Percentiles rank a stretch among this genome's conserved stretches.
Evolutionary conservation across 2,797 vertebrate species (phyloP).

Genomic region (Halcyon chelicuti): DNA sequence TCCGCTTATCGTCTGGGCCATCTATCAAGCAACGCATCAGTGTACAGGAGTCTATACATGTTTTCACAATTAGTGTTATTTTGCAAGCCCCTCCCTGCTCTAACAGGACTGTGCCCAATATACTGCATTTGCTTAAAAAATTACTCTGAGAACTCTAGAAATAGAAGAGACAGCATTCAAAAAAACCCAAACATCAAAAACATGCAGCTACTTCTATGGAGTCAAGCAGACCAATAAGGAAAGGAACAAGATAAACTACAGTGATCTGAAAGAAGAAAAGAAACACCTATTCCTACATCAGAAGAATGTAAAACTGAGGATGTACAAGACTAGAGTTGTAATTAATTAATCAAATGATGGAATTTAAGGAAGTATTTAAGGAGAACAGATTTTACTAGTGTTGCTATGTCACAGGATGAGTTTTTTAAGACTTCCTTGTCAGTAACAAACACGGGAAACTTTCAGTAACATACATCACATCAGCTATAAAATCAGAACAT

Average conservation of each 20-base stretch:
- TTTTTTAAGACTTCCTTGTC: neutral
- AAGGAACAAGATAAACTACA: neutral
- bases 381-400: neutral
- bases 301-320: neutral
- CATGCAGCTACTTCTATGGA: neutral
- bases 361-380: neutral
- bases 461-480: neutral
- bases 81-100: neutral
- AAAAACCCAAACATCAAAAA: neutral
- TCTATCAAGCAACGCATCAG: neutral
- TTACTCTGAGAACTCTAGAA: neutral
- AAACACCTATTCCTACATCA: neutral
- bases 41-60: neutral
- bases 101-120: neutral
- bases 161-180: neutral
- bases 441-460: neutral
- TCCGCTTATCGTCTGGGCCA: neutral
- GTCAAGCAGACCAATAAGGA: neutral
- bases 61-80: neutral
- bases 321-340: neutral
- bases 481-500: neutral
- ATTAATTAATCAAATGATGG: neutral
- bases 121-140: neutral
- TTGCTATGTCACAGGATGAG: neutral
- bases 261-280: neutral